Conservation (phyloP, 2,888 invertebrate species). For the Fissipunctia ypsillon region DNA sequence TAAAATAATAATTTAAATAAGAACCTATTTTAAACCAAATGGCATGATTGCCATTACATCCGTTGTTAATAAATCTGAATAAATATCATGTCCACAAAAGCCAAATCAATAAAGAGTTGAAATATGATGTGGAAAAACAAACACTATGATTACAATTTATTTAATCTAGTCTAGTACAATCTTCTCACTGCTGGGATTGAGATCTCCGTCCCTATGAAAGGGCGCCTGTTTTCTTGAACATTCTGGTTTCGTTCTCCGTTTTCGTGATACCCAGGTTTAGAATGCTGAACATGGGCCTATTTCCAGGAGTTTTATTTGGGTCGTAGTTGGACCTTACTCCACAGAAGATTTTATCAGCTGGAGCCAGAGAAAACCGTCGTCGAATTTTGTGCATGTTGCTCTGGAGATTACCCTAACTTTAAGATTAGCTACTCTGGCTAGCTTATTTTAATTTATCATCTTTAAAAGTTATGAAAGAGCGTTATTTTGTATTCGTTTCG, state of each 20-base stretch:
- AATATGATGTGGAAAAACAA: not conserved
- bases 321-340: not conserved
- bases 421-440: too few relatives aligned
- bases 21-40: too few relatives aligned
- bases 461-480: constrained; percentile 3
- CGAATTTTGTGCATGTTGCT: not conserved
- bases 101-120: too few relatives aligned
- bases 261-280: not conserved
- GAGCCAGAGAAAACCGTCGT: not conserved
- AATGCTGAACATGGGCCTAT: not conserved
- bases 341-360: not conserved
- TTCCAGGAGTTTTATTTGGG: not conserved
- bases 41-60: too few relatives aligned
- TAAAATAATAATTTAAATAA: too few relatives aligned
- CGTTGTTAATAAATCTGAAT: too few relatives aligned
- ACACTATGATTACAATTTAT: not conserved
- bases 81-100: too few relatives aligned
- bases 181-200: not conserved
- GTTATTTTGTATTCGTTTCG: constrained; percentile 29
- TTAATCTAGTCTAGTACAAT: too few relatives aligned
- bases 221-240: not conserved
- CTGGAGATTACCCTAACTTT: not conserved
- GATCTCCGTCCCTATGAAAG: not conserved
- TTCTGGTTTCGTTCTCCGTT: not conserved
- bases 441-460: constrained; percentile 20